phyloP scores from a whole-genome alignment of 1,140 invertebrate species.

The Anadara kagoshimensis region DNA sequence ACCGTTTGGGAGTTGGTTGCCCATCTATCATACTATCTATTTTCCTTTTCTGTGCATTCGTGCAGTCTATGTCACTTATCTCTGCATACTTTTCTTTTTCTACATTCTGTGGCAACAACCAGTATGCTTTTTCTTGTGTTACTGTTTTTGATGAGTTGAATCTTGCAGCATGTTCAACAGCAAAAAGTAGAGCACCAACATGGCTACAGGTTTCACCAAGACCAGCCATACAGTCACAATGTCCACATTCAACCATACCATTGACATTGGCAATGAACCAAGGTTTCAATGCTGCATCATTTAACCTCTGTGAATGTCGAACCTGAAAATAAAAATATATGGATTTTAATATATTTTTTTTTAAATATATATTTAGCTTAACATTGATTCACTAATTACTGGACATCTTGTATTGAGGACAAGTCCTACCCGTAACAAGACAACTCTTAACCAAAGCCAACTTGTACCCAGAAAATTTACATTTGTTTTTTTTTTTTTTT shows the following conservation, averaged over 20 bases:
- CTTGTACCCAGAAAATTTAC: too few species aligned
- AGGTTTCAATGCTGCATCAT: slow-evolving; percentile 31
- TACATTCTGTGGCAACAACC: slow-evolving; percentile 35
- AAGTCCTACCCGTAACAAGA: too few species aligned
- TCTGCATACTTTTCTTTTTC: slow-evolving; percentile 23
- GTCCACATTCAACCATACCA: too few species aligned
- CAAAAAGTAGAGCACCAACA: slow-evolving; percentile 48
- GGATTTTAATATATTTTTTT: too few species aligned
- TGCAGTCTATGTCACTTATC: slow-evolving; percentile 41
- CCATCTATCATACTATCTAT: background rate
- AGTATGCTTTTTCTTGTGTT: slow-evolving; percentile 45
- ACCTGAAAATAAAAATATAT: too few species aligned
- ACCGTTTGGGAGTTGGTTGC: background rate
- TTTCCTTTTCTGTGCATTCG: slow-evolving; percentile 29
- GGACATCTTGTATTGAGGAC: too few species aligned
- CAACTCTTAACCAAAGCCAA: too few species aligned
- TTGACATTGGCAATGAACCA: slow-evolving; percentile 45
- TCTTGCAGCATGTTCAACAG: slow-evolving; percentile 29
- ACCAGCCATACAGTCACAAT: slow-evolving; percentile 57
- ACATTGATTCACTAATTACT: too few species aligned
- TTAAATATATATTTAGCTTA: too few species aligned
- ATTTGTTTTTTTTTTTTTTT: too few species aligned
- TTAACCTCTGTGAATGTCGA: slow-evolving; percentile 41
- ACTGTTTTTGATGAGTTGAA: slow-evolving; percentile 40
- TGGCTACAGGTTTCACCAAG: slow-evolving; percentile 51